These are phyloP conservation scores for Ennomos quercinarius DNA, from an alignment of 2,888 invertebrate species.

Conservation along the genomic window DNA sequence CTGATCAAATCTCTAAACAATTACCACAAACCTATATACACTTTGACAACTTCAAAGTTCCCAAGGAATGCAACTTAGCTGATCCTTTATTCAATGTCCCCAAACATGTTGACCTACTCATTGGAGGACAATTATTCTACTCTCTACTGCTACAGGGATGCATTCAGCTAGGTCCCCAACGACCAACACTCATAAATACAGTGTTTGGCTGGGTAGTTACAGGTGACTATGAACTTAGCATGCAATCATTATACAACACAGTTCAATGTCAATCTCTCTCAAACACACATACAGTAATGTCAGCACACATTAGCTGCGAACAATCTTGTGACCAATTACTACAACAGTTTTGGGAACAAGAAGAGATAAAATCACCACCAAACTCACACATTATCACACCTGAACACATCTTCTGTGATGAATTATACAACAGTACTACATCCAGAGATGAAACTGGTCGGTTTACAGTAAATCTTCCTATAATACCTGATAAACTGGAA, in stretches of 20 bases:
- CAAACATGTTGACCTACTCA: not conserved
- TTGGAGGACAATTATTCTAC: not conserved
- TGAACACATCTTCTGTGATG: constrained; percentile 3
- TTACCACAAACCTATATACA: no score
- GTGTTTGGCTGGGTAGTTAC: constrained; percentile 16
- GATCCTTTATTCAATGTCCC: no score
- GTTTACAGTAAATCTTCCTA: constrained; percentile 14
- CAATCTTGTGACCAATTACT: no score
- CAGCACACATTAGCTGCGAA: no score
- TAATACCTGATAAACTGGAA: constrained; percentile 8
- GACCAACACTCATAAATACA: constrained; percentile 5
- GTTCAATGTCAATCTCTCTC: not conserved
- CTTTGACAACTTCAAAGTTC: no score
- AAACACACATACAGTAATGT: no score
- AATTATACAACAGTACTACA: constrained; percentile 9
- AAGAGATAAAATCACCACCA: no score
- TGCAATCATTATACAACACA: constrained; percentile 12
- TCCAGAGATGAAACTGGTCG: constrained; percentile 11
- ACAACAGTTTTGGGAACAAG: no score
- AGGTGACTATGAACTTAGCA: constrained; percentile 7
- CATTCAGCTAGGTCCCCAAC: constrained; percentile 8
- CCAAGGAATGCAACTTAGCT: no score
- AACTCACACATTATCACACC: not conserved
- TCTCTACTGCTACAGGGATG: no score
- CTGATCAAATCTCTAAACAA: not conserved